A percentile compares a stretch with the other conserved stretches of the same genome.
These are phyloP conservation scores for Buathra laborator DNA, from an alignment of 2,888 invertebrate species.

Conservation along the genomic window DNA sequence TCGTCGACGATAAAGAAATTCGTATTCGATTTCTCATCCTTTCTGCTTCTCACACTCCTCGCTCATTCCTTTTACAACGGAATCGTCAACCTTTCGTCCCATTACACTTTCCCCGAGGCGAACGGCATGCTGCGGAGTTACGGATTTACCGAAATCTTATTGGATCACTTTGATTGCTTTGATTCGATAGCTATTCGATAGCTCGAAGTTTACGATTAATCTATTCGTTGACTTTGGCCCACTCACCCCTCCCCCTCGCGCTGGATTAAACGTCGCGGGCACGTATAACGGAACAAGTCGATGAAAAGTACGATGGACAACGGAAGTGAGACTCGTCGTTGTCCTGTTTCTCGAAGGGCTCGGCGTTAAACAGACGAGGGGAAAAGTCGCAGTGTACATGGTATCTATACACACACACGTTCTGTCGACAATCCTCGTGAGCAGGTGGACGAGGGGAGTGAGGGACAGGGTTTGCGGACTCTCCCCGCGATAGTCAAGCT, in stretches of 20 bases:
- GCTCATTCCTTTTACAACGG: neutral
- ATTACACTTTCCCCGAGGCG: neutral
- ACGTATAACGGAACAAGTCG: neutral
- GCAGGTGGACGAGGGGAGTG: neutral
- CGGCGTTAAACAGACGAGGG: neutral
- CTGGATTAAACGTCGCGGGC: neutral
- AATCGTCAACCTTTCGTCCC: conserved; percentile 30
- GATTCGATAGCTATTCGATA: conserved; percentile 44
- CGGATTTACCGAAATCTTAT: conserved; percentile 16
- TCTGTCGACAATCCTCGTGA: conserved; percentile 7
- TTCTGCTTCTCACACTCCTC: neutral
- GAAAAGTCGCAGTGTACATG: neutral
- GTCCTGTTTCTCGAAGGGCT: neutral
- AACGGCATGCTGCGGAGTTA: neutral
- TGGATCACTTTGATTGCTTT: conserved; percentile 49
- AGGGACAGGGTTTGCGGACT: neutral
- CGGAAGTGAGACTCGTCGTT: conserved; percentile 13
- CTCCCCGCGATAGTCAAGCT: neutral
- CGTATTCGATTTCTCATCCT: conserved; percentile 24
- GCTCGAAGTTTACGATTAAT: conserved; percentile 26
- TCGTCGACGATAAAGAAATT: conserved; percentile 44
- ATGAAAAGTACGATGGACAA: neutral
- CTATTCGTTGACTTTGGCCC: neutral
- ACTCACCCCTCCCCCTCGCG: neutral
- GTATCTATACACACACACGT: neutral